These are phyloP conservation scores for Cryptocephalus moraei DNA, from an alignment of 2,888 invertebrate genomes.

Conservation along the genomic window DNA sequence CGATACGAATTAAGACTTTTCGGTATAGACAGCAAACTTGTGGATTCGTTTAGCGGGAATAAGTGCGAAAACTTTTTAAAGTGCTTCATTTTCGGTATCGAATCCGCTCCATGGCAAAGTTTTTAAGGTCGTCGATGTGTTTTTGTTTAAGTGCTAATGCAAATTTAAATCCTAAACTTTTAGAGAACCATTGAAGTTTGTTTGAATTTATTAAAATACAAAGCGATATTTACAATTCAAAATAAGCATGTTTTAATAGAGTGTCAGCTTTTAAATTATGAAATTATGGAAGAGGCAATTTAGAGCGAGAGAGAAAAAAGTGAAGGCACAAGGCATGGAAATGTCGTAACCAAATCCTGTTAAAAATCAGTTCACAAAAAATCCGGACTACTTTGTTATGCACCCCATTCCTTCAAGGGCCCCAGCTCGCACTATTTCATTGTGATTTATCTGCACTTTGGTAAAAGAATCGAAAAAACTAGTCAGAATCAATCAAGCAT, in stretches of 20 bases:
- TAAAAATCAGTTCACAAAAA: conserved; percentile 36
- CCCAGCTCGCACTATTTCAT: conserved; percentile 36
- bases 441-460: conserved; percentile 41
- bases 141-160: background rate
- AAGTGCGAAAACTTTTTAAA: no score
- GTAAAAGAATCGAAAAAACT: conserved; percentile 41
- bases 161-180: background rate
- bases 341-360: conserved; percentile 13
- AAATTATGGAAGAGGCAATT: conserved; percentile 16
- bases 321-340: background rate
- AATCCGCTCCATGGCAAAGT: background rate
- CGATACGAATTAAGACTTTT: no score
- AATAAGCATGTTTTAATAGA: conserved; percentile 32
- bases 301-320: background rate
- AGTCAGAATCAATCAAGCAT: conserved; percentile 42
- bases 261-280: conserved; percentile 19
- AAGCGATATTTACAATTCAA: conserved; percentile 31
- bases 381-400: conserved; percentile 34
- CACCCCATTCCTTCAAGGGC: conserved; percentile 31
- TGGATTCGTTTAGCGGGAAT: no score
- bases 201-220: background rate
- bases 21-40: no score
- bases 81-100: background rate
- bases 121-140: background rate
- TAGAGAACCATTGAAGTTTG: background rate